Evolutionary conservation across 2,113 vertebrate species (phyloP), one percentile per base, ranked within the genome.

Genomic region (Empidonax alnorum): DNA sequence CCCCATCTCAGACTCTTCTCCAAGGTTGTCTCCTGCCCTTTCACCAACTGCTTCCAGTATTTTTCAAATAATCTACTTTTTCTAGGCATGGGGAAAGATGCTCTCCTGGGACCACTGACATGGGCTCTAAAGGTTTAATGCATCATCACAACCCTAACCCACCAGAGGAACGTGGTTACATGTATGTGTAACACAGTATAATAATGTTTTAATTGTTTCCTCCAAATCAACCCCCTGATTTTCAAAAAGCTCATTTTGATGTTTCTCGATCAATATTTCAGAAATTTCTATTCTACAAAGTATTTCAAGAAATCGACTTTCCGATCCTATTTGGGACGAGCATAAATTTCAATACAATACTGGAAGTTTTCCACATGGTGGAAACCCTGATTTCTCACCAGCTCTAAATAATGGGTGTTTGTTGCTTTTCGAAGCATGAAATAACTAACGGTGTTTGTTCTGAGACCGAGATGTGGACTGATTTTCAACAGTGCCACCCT

Each of bases 341-440:
- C 80, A 78, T 31, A 67, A 41, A 90, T 88, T 86, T 92, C 87
- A 41, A 41, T 41, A 86, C 61, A 63, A 77, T 33, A 11, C 69
- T 90, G 75, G 84, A 88, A 87, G 90, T 52, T 74, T 91, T 93
- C 76, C 88, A 94, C 75, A 19, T 30, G 68, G 83, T 37, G 56
- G 79, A 95, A 96, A 41, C 68, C 65, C 87, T 77, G 72, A 59
- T 89, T 93, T 86, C 72, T 86, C 42, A 77, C 75, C 79, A 86
- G 68, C 85, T 59, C 63, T 81, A 93, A 93, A 93, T 96, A 97
- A 97, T 78, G 83, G 68, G 83, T 90, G 94, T 88, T 96, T 96
- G 96, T 95, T 96, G 94, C 80, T 89, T 96, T 94, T 28, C 0
- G 12, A 96, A 95, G 93, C 90, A 97, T 95, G 89, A 94, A 95